Conservation (phyloP, 2,113 vertebrate species). For the Beaufortia kweichowensis region DNA sequence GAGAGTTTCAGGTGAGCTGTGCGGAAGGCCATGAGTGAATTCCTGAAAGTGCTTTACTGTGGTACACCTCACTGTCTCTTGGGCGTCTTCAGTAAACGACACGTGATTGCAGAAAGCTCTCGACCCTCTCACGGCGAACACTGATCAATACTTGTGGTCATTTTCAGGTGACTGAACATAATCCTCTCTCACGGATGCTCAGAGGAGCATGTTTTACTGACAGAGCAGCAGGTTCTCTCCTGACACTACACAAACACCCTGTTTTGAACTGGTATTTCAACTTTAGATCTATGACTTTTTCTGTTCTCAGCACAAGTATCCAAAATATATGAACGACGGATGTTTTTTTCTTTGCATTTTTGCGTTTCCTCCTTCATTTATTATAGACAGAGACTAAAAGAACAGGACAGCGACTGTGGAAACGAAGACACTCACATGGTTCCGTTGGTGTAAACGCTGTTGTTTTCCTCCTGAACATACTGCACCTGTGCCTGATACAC, state of each 20-base stretch:
- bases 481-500: constrained; percentile 93
- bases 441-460: constrained; percentile 90
- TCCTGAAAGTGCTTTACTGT: neutral
- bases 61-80: neutral
- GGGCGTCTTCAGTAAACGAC: neutral
- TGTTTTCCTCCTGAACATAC: constrained; percentile 91
- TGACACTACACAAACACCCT: no score
- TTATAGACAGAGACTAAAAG: no score
- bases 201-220: constrained; percentile 41
- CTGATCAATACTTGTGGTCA: constrained; percentile 66
- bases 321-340: no score
- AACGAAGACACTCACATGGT: constrained; percentile 90
- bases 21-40: neutral
- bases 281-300: no score
- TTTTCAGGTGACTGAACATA: constrained; percentile 66
- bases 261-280: no score
- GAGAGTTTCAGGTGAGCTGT: neutral
- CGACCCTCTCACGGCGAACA: neutral
- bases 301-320: no score
- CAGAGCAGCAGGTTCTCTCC: neutral
- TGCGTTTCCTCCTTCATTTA: no score
- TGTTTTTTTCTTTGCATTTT: no score
- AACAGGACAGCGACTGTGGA: no score
- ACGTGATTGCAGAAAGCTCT: neutral
- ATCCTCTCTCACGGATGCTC: constrained; percentile 6